Conservation (phyloP, 2,797 vertebrate species). For the Anguilla anguilla region DNA sequence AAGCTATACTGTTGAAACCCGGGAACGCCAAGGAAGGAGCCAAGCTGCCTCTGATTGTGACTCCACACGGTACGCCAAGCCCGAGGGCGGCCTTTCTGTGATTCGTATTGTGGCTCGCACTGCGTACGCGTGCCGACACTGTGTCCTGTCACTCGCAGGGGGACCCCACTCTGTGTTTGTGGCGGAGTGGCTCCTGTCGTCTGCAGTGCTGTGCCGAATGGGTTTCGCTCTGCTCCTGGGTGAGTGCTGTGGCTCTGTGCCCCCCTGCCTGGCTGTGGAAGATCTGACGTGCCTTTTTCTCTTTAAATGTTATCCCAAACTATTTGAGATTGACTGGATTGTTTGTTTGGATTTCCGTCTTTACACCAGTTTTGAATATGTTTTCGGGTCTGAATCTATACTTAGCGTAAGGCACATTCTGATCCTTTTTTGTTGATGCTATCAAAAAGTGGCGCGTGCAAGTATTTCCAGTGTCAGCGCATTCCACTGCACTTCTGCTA, state of each 20-base stretch:
- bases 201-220: conserved; percentile 80
- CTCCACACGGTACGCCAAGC: conserved; percentile 86
- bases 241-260: conserved; percentile 61
- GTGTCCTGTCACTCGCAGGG: conserved; percentile 66
- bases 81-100: not conserved
- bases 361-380: not conserved
- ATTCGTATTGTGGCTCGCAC: not conserved
- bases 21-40: conserved; percentile 64
- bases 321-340: not conserved
- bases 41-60: conserved; percentile 86
- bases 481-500: too few relatives aligned
- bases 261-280: not conserved
- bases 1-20: conserved; percentile 88
- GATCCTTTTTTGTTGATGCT: too few relatives aligned
- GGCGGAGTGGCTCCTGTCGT: conserved; percentile 85
- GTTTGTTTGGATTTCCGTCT: not conserved
- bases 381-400: not conserved
- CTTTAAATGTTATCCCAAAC: not conserved
- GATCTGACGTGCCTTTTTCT: not conserved
- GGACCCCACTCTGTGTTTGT: conserved; percentile 87
- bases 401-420: not conserved
- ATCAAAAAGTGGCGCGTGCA: too few relatives aligned
- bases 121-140: not conserved
- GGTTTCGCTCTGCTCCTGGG: conserved; percentile 88
- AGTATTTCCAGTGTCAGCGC: too few relatives aligned